Evolutionary conservation across 92 coral and sea anemone species (phyloP), one percentile per base, ranked within the genome.

Genomic region (Desmophyllum pertusum): DNA sequence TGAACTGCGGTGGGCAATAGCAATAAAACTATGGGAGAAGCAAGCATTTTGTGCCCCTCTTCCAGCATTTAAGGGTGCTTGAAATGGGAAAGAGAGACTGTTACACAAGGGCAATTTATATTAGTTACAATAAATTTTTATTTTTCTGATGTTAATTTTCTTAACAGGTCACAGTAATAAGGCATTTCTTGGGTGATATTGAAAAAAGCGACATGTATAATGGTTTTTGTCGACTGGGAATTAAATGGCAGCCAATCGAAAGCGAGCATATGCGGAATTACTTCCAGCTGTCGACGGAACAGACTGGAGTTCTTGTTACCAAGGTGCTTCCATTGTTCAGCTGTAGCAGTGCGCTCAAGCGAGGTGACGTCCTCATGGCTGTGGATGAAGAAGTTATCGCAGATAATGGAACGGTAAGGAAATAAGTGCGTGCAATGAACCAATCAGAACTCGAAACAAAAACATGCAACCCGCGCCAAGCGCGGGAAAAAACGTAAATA

Each of bases 231-330:
- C 89, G 95, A 18, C 95, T 94, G 43, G 98, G 98, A 29, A 87
- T 94, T 87, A 94, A 94, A 80, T 94, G 98, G 98, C 98, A 94
- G 90, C 95, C 98, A 40, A 94, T 94, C 15, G 98, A 94, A 61
- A 94, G 98, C 25, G 98, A 94, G 42, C 98, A 94, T 81, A 94
- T 94, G 98, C 81, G 98, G 27, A 86, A 86, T 17, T 94, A 94
- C 85, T 94, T 94, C 77, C 90, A 94, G 89, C 63, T 94, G 73
- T 79, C 93, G 0, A n/a, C 37, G 35, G 88, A 89, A 9, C 95
- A 91, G 87, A 94, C 98, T 0, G 98, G 98, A 8, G 93, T 94
- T 21, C 84, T 94, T 19, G 89, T 94, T 2, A 91, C 98, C 57
- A 94, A 94, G 68, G 95, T 94, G 51, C 80, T 94, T 70, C 91